Evolutionary conservation across 2,797 vertebrate genomes (phyloP).

Genomic region (Tachyglossus aculeatus): DNA sequence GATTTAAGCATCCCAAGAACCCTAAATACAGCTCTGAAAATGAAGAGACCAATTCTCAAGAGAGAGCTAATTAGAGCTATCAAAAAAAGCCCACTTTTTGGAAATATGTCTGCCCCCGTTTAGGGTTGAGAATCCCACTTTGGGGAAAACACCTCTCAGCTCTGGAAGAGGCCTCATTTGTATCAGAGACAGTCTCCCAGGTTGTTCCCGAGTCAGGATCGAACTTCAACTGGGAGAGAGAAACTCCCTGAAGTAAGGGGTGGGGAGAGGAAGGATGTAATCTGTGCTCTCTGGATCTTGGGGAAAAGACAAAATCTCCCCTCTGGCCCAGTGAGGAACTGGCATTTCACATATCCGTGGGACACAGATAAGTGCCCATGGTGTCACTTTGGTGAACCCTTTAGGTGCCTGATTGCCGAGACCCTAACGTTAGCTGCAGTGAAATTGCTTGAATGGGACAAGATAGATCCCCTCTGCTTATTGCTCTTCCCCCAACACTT

Average conservation of each 20-base stretch:
- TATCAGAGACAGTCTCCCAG: not conserved
- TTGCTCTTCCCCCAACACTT: constrained; percentile 39
- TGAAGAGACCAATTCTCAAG: too few species aligned
- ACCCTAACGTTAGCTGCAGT: not conserved
- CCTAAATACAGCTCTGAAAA: too few species aligned
- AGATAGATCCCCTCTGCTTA: constrained; percentile 23
- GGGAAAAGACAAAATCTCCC: constrained; percentile 11
- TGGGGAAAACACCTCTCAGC: too few species aligned
- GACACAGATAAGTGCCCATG: not conserved
- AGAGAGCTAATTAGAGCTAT: too few species aligned
- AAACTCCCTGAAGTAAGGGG: not conserved
- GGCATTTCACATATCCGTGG: not conserved
- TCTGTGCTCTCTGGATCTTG: not conserved
- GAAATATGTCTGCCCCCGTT: too few species aligned
- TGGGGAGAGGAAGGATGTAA: not conserved
- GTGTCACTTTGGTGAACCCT: not conserved
- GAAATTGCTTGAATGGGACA: constrained; percentile 5
- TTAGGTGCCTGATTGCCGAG: not conserved
- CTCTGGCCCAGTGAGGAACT: not conserved
- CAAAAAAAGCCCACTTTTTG: too few species aligned
- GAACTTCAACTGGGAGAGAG: not conserved
- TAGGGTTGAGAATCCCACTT: too few species aligned
- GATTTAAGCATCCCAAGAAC: too few species aligned
- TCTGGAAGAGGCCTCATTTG: too few species aligned
- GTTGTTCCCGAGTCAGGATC: not conserved